A percentile compares a stretch with the other conserved stretches of the same genome.
Conservation (phyloP, 2,797 vertebrate species). For the Enteromius unitaeniatus region DNA sequence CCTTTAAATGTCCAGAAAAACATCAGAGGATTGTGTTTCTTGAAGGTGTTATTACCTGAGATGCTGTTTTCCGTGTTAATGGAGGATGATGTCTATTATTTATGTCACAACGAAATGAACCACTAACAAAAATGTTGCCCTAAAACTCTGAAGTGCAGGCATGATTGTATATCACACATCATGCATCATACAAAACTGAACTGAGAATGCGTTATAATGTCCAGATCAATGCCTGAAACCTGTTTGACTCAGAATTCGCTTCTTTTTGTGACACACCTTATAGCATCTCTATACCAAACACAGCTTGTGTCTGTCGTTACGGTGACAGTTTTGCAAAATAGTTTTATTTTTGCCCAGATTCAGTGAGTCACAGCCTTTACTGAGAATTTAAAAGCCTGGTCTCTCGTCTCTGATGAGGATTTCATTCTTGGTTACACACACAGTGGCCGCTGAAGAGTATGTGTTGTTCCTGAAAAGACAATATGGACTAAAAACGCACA, state of each 20-base stretch:
- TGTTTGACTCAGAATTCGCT: background rate
- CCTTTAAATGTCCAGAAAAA: conserved; percentile 3
- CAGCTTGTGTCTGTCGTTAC: conserved; percentile 13
- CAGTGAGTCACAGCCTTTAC: conserved; percentile 14
- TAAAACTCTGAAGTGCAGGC: background rate
- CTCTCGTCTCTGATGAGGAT: background rate
- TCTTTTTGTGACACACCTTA: background rate
- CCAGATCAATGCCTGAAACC: background rate
- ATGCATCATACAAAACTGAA: background rate
- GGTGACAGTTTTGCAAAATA: conserved; percentile 26
- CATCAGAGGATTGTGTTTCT: background rate
- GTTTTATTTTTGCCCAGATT: conserved; percentile 24
- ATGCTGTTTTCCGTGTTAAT: background rate
- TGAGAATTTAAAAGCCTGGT: conserved; percentile 10
- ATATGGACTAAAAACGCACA: background rate
- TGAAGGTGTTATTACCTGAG: background rate
- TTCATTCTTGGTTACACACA: conserved; percentile 30
- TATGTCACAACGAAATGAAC: background rate
- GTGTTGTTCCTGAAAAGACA: background rate
- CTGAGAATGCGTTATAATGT: background rate
- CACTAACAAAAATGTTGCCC: background rate
- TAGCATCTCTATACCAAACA: background rate
- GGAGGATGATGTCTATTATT: background rate
- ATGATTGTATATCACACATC: background rate
- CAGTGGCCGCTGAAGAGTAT: conserved; percentile 28